Evolutionary conservation across 2,888 invertebrate species (phyloP).

Genomic region (Calameuta filiformis): DNA sequence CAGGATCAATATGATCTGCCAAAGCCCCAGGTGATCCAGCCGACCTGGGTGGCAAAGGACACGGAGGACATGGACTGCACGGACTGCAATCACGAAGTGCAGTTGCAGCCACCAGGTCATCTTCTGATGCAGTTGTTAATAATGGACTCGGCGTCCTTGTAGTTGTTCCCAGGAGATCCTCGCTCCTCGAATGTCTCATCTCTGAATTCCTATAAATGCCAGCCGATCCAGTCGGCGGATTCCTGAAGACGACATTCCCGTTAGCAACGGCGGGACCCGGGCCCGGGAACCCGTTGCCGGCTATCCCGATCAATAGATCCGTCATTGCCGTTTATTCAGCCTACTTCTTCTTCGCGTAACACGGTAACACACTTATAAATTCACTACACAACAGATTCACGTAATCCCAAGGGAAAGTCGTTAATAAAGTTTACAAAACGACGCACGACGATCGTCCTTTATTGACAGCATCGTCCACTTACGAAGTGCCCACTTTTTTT

Average conservation of each 20-base stretch:
- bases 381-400: not conserved
- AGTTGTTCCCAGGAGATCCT: constrained; percentile 55
- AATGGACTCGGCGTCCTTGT: constrained; percentile 52
- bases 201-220: constrained; percentile 52
- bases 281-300: constrained; percentile 35
- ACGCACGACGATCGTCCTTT: not conserved
- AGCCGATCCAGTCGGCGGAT: constrained; percentile 22
- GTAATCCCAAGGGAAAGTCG: not conserved
- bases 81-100: constrained; percentile 45
- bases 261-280: constrained; percentile 25
- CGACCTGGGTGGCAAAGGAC: constrained; percentile 43
- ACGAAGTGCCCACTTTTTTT: not conserved
- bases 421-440: not conserved
- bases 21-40: constrained; percentile 46
- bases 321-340: constrained; percentile 32
- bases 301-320: constrained; percentile 45
- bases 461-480: not conserved
- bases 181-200: constrained; percentile 61
- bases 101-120: constrained; percentile 58
- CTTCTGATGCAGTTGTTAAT: constrained; percentile 56
- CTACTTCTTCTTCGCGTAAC: constrained; percentile 1
- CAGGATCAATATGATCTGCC: constrained; percentile 71
- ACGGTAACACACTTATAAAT: constrained; percentile 1
- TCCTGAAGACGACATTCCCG: constrained; percentile 36
- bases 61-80: constrained; percentile 26